phyloP scores from a whole-genome alignment of 2,797 vertebrate species.

The Sitta carolinensis region DNA sequence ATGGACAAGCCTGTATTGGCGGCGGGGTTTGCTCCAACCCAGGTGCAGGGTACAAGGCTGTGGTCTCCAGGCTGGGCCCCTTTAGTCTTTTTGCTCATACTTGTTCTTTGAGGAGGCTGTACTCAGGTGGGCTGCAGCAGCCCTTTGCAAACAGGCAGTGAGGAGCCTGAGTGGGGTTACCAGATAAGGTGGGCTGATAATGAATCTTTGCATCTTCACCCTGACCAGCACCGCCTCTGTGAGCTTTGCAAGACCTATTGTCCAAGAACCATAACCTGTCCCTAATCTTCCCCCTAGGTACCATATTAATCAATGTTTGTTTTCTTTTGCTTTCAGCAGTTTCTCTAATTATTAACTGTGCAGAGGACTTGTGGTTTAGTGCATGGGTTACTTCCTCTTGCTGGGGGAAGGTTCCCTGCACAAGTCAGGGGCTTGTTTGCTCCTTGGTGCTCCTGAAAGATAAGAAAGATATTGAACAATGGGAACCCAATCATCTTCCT shows the following conservation, averaged over 20 bases:
- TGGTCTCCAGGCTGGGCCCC: background rate
- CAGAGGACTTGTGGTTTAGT: background rate
- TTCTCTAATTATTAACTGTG: constrained; percentile 27
- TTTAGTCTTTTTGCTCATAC: background rate
- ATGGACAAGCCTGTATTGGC: background rate
- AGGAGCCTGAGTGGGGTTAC: background rate
- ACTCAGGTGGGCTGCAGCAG: background rate
- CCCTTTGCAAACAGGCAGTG: background rate
- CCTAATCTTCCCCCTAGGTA: background rate
- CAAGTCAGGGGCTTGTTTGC: background rate
- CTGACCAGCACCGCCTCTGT: fast-evolving
- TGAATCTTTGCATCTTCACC: background rate
- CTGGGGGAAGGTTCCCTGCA: background rate
- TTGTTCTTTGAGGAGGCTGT: background rate
- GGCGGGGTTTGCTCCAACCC: fast-evolving
- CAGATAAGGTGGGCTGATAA: background rate
- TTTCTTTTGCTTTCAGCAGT: constrained; percentile 1
- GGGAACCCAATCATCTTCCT: background rate
- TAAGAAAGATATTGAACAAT: constrained; percentile 16
- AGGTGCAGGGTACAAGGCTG: background rate
- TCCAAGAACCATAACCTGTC: background rate
- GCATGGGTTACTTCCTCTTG: fast-evolving
- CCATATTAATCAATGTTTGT: background rate
- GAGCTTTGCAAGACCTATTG: background rate
- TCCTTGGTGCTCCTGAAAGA: background rate